Percentiles rank a stretch among this genome's conserved stretches.
phyloP scores from a whole-genome alignment of 2,888 invertebrate genomes.

The Cinara cedri region DNA sequence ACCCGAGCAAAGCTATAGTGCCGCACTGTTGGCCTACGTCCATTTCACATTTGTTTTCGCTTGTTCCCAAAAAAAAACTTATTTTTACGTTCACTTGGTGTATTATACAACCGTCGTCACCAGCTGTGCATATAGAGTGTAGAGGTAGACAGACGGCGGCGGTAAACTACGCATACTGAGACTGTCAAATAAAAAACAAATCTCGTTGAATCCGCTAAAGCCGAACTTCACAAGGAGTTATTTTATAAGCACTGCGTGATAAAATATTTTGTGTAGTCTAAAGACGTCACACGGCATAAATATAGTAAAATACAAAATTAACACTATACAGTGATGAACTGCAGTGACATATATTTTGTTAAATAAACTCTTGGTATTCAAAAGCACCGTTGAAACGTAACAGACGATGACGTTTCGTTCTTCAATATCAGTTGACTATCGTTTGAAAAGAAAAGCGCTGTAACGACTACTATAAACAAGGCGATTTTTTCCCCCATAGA shows the following conservation, averaged over 20 bases:
- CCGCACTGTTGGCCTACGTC: slow-evolving; percentile 21
- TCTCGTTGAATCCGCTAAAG: slow-evolving; percentile 39
- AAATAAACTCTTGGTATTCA: too few species aligned
- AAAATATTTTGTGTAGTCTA: neutral
- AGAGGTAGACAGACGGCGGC: slow-evolving; percentile 10
- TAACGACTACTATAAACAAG: too few species aligned
- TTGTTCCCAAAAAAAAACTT: slow-evolving; percentile 2
- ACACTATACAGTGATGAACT: neutral
- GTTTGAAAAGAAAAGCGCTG: too few species aligned
- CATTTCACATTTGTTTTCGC: slow-evolving; percentile 27
- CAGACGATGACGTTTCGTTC: too few species aligned
- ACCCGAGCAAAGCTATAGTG: neutral
- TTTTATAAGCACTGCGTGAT: slow-evolving; percentile 13
- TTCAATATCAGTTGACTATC: too few species aligned
- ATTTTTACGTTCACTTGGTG: slow-evolving; percentile 27
- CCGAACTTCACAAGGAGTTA: slow-evolving; percentile 5
- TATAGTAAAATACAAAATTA: neutral
- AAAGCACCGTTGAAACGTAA: too few species aligned
- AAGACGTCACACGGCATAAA: neutral
- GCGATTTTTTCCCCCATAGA: too few species aligned
- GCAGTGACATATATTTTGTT: too few species aligned
- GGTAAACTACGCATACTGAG: slow-evolving; percentile 6
- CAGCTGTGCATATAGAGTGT: slow-evolving; percentile 31
- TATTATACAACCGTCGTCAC: slow-evolving; percentile 11
- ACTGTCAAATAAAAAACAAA: slow-evolving; percentile 44